Percentiles rank a stretch among this genome's conserved stretches.
phyloP scores from a whole-genome alignment of 2,888 invertebrate species.

The Cantharis rustica region DNA sequence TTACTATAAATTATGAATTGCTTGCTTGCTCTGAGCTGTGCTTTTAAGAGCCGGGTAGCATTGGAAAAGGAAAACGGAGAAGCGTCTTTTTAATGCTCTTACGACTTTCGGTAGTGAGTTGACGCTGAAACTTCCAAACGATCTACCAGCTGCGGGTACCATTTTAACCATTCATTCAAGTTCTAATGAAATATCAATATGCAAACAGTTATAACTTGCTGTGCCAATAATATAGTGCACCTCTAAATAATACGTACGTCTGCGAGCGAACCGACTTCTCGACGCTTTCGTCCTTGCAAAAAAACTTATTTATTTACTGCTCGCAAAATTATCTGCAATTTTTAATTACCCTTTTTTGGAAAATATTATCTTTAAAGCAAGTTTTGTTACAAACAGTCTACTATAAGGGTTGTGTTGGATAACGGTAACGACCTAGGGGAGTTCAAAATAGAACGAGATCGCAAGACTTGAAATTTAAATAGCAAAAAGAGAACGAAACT shows the following conservation, averaged over 20 bases:
- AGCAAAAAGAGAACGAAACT: slow-evolving; percentile 29
- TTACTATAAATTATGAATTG: slow-evolving; percentile 51
- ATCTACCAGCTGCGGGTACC: slow-evolving; percentile 32
- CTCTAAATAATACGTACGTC: neutral
- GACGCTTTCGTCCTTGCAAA: neutral
- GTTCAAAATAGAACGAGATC: slow-evolving; percentile 27
- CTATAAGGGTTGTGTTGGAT: slow-evolving; percentile 37
- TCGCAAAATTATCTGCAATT: neutral
- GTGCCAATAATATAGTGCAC: slow-evolving; percentile 20
- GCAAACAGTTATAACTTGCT: slow-evolving; percentile 30
- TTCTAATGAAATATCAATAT: slow-evolving; percentile 39
- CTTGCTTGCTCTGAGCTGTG: slow-evolving; percentile 39
- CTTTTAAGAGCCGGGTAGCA: slow-evolving; percentile 47
- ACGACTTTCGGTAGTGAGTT: slow-evolving; percentile 32
- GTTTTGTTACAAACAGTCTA: slow-evolving; percentile 33
- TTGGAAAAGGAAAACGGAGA: slow-evolving; percentile 40
- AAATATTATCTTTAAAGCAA: slow-evolving; percentile 18
- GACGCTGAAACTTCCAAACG: slow-evolving; percentile 29
- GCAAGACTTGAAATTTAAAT: slow-evolving; percentile 12
- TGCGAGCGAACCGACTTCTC: neutral
- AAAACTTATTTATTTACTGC: neutral
- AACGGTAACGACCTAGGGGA: slow-evolving; percentile 30
- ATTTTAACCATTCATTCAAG: slow-evolving; percentile 33
- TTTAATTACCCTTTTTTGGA: neutral
- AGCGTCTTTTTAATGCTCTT: slow-evolving; percentile 37